Evolutionary conservation across 23 tunicate genomes (phyloP).

Genomic region (Trididemnum nubilum): DNA sequence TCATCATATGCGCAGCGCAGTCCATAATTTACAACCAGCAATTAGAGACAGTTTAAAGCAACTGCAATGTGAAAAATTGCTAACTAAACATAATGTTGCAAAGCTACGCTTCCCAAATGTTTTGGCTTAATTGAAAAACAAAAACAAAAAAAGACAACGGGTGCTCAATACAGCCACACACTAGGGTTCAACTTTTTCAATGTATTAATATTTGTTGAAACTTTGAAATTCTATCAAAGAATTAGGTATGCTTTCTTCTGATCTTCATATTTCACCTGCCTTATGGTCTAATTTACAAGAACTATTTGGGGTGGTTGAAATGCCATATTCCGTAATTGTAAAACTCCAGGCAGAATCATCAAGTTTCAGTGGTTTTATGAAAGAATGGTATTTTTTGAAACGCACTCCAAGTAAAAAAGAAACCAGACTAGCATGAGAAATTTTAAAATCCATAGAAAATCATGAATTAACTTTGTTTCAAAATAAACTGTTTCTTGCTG

Average conservation of each 20-base stretch:
- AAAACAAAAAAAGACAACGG: background rate
- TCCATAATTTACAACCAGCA: background rate
- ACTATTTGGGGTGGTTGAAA: conserved; percentile 12
- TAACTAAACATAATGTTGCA: conserved; percentile 9
- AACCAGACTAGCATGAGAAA: conserved; percentile 39
- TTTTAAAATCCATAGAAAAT: conserved; percentile 33
- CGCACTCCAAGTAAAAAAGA: conserved; percentile 26
- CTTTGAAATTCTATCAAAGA: conserved; percentile 15
- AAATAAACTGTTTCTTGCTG: conserved; percentile 26
- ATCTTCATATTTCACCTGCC: conserved; percentile 27
- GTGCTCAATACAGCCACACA: conserved; percentile 7
- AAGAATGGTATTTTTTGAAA: conserved; percentile 29
- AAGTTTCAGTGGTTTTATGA: conserved; percentile 19
- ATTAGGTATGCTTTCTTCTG: conserved; percentile 24
- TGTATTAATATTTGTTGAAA: conserved; percentile 12
- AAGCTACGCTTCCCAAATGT: conserved; percentile 23
- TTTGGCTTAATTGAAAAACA: conserved; percentile 18
- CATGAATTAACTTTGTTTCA: conserved; percentile 19
- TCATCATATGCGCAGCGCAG: background rate
- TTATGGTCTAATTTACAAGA: conserved; percentile 1
- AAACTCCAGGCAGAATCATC: conserved; percentile 37
- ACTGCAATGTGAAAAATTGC: background rate
- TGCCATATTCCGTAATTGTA: conserved; percentile 20
- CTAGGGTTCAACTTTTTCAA: conserved; percentile 20
- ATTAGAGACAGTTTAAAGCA: background rate